Conservation (phyloP, 2,797 vertebrate species). For the Enteromius anoplus region DNA sequence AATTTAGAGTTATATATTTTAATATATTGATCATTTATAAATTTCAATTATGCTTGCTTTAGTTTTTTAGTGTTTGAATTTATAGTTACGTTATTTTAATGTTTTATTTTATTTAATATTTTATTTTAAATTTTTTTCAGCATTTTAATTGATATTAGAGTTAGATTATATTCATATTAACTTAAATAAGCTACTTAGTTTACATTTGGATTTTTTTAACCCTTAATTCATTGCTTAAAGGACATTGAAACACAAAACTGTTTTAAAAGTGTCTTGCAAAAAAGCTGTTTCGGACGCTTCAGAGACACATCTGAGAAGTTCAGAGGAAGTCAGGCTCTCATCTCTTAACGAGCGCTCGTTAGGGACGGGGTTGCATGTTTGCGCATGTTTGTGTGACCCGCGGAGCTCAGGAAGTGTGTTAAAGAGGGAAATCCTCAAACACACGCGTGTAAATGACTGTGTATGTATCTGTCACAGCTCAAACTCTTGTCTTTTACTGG, state of each 20-base stretch:
- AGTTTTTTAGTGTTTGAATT: not conserved
- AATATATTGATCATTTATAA: not conserved
- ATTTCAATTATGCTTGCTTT: not conserved
- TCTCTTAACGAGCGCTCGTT: not conserved
- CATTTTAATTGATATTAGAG: not conserved
- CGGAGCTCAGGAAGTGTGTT: slow-evolving; percentile 63
- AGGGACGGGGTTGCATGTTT: slow-evolving; percentile 9
- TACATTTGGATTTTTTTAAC: not conserved
- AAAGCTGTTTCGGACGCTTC: too few relatives aligned
- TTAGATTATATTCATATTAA: not conserved
- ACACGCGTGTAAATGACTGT: slow-evolving; percentile 61
- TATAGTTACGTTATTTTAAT: not conserved
- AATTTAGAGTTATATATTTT: not conserved
- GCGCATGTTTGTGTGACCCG: slow-evolving; percentile 22
- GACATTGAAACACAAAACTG: not conserved
- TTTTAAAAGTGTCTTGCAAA: too few relatives aligned
- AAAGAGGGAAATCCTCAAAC: slow-evolving; percentile 67
- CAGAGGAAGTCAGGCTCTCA: not conserved
- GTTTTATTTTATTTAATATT: too few relatives aligned
- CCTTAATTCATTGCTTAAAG: not conserved
- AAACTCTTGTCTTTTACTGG: not conserved
- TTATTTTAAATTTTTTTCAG: not conserved
- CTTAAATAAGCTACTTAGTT: not conserved
- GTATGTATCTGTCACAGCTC: not conserved
- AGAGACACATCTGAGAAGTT: not conserved